These are phyloP conservation scores for Argyrosomus japonicus DNA, from an alignment of 2,113 vertebrate species.

Conservation along the genomic window DNA sequence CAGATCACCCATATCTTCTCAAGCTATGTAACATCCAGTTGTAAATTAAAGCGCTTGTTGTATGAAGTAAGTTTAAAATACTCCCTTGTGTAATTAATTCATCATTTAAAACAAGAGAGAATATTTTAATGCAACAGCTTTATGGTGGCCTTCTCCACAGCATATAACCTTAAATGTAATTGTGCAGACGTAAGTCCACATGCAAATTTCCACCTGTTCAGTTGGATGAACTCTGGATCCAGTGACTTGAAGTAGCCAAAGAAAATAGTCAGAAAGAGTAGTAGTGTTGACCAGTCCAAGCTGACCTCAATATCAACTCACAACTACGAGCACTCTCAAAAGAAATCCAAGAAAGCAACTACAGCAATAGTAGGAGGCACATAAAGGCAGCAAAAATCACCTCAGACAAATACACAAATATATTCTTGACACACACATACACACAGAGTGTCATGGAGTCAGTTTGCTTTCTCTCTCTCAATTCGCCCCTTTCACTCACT, in stretches of 20 bases:
- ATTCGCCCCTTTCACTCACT: constrained; percentile 29
- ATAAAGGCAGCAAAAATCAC: constrained; percentile 18
- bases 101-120: neutral
- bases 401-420: constrained; percentile 33
- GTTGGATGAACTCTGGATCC: constrained; percentile 26
- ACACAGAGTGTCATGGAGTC: constrained; percentile 12
- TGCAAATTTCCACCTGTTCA: constrained; percentile 1
- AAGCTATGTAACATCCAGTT: no score
- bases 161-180: neutral
- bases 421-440: constrained; percentile 24
- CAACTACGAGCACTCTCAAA: constrained; percentile 4
- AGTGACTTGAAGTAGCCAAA: constrained; percentile 20
- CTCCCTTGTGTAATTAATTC: neutral
- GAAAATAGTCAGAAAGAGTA: constrained; percentile 20
- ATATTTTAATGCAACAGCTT: neutral
- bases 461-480: constrained; percentile 22
- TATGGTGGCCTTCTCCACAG: neutral
- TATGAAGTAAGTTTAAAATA: neutral
- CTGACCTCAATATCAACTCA: constrained; percentile 33
- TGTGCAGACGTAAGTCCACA: neutral
- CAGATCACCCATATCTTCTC: no score
- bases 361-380: neutral
- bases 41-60: neutral
- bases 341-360: neutral
- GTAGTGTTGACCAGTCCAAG: constrained; percentile 4